Conservation (phyloP, 2,888 invertebrate species). For the Platycheirus albimanus region DNA sequence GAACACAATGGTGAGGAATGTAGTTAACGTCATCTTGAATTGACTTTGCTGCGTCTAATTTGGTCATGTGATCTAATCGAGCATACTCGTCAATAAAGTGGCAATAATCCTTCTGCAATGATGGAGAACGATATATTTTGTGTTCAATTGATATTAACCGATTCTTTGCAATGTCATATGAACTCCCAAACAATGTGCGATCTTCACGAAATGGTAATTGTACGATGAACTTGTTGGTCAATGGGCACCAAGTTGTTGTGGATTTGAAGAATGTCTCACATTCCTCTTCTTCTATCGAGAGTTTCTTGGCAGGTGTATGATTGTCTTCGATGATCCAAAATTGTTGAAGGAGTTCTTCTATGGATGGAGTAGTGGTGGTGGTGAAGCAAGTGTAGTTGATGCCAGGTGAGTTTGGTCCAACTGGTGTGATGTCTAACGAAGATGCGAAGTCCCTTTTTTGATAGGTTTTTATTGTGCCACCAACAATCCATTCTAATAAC, state of each 20-base stretch:
- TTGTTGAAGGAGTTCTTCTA: constrained; percentile 15
- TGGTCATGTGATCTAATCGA: constrained; percentile 20
- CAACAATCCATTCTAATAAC: constrained; percentile 68
- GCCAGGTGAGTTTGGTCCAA: constrained; percentile 11
- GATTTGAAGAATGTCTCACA: constrained; percentile 21
- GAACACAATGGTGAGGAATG: constrained; percentile 35
- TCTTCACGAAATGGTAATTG: constrained; percentile 29
- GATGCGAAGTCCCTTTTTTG: not conserved
- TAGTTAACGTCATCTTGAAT: constrained; percentile 27
- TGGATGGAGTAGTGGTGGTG: not conserved
- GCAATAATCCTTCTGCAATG: constrained; percentile 28
- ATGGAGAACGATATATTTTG: constrained; percentile 33
- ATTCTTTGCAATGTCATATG: constrained; percentile 25
- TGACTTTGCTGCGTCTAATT: constrained; percentile 20
- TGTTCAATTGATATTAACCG: constrained; percentile 39
- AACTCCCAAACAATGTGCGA: constrained; percentile 27
- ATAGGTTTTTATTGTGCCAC: constrained; percentile 30
- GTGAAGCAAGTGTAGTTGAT: constrained; percentile 10
- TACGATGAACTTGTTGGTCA: constrained; percentile 13
- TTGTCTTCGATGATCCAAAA: constrained; percentile 10
- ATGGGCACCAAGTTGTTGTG: constrained; percentile 11
- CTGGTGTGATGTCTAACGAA: constrained; percentile 8
- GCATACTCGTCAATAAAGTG: constrained; percentile 25
- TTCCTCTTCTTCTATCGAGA: constrained; percentile 4
- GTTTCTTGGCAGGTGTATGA: not conserved